Conservation (phyloP, 2,113 vertebrate genomes). For the Suncus etruscus region DNA sequence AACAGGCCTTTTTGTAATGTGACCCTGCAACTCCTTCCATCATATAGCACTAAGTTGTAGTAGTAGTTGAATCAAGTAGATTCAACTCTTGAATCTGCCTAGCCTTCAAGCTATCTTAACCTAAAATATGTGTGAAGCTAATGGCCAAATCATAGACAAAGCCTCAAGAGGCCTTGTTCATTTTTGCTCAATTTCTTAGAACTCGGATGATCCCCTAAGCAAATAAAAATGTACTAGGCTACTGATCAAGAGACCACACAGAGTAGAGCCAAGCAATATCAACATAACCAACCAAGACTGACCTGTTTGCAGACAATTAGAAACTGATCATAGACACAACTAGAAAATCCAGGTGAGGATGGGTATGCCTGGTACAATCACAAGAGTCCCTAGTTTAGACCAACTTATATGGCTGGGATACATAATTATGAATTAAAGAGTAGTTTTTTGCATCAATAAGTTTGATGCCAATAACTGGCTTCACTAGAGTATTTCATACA, state of each 20-base stretch:
- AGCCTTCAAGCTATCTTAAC: not conserved
- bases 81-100: not conserved
- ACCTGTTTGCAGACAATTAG: not conserved
- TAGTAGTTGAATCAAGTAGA: no score
- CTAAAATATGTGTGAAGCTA: not conserved
- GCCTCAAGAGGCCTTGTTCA: not conserved
- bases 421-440: not conserved
- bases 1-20: not conserved
- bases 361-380: not conserved
- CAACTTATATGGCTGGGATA: not conserved
- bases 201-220: not conserved
- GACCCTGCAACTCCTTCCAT: not conserved
- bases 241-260: not conserved
- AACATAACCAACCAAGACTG: not conserved
- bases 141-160: not conserved
- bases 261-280: not conserved
- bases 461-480: not conserved
- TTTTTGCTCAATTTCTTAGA: not conserved
- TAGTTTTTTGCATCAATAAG: not conserved
- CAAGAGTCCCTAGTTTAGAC: not conserved
- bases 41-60: not conserved
- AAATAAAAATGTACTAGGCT: not conserved
- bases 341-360: not conserved
- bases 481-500: no score
- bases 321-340: not conserved